A percentile compares a stretch with the other conserved stretches of the same genome.
Evolutionary conservation across 2,797 vertebrate species (phyloP).

Genomic region (Sebastes nivosus): DNA sequence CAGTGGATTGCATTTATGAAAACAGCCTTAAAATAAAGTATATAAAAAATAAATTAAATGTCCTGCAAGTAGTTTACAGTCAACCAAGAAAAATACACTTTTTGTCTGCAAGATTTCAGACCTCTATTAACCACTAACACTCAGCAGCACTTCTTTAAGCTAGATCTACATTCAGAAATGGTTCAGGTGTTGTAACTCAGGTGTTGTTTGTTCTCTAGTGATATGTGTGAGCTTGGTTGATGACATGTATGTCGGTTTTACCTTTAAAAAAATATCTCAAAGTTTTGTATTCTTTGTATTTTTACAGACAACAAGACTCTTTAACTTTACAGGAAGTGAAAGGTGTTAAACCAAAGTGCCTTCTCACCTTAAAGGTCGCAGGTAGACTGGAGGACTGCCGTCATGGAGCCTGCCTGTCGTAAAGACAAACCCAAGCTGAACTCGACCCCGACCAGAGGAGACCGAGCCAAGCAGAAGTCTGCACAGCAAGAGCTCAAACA

Average conservation of each 20-base stretch:
- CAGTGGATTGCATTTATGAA: too few relatives aligned
- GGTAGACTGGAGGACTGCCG: not conserved
- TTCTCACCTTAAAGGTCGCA: not conserved
- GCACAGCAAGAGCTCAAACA: slow-evolving; percentile 95
- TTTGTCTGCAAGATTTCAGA: too few relatives aligned
- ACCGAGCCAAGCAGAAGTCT: slow-evolving; percentile 89
- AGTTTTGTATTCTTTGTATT: not conserved
- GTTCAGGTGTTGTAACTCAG: too few relatives aligned
- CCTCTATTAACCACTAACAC: too few relatives aligned
- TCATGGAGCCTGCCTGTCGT: slow-evolving; percentile 88
- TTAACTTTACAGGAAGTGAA: not conserved
- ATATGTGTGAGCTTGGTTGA: too few relatives aligned
- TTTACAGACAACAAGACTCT: not conserved
- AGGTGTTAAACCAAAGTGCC: not conserved
- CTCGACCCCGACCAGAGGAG: slow-evolving; percentile 87
- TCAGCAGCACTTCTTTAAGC: too few relatives aligned
- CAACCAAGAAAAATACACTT: too few relatives aligned
- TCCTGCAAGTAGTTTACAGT: too few relatives aligned
- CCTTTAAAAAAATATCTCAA: not conserved
- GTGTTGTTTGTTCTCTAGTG: too few relatives aligned
- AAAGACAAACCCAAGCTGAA: slow-evolving; percentile 90
- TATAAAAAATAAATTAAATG: too few relatives aligned
- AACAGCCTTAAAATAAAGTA: too few relatives aligned
- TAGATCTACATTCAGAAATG: too few relatives aligned
- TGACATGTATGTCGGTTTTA: not conserved